Conservation (phyloP, 2,113 vertebrate species). For the Arenaria interpres region DNA sequence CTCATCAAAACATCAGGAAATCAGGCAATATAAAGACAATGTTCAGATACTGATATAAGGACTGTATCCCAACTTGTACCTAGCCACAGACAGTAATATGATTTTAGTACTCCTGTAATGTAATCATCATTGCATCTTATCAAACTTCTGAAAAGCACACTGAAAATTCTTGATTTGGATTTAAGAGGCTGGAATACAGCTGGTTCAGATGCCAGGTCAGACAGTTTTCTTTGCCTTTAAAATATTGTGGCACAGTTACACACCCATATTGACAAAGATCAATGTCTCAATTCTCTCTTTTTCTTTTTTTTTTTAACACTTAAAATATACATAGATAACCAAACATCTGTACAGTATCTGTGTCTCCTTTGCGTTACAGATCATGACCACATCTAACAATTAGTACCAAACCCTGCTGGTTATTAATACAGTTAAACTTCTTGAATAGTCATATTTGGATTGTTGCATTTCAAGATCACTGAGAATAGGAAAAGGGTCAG, state of each 20-base stretch:
- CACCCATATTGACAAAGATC: not conserved
- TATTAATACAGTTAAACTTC: not conserved
- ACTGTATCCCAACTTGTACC: not conserved
- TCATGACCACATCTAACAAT: not conserved
- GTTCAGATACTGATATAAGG: not conserved
- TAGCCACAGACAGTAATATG: not conserved
- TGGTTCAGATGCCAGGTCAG: not conserved
- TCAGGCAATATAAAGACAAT: not conserved
- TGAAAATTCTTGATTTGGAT: not conserved
- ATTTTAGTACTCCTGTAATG: not conserved
- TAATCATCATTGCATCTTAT: not conserved
- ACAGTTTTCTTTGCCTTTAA: not conserved
- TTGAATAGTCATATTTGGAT: slow-evolving; percentile 8
- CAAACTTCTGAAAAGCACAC: not conserved
- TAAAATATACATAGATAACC: not conserved
- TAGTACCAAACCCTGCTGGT: not conserved
- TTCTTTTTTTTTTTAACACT: not conserved
- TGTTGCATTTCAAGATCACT: not conserved
- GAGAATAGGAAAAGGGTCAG: not conserved
- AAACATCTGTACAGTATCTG: not conserved
- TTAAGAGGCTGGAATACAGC: not conserved
- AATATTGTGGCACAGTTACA: not conserved
- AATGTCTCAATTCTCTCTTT: not conserved
- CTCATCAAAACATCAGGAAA: not conserved
- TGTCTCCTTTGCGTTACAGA: not conserved